Evolutionary conservation across 1,140 invertebrate genomes (phyloP), one percentile per base, ranked within the genome.

Genomic region (Cardiocondyla obscurior): DNA sequence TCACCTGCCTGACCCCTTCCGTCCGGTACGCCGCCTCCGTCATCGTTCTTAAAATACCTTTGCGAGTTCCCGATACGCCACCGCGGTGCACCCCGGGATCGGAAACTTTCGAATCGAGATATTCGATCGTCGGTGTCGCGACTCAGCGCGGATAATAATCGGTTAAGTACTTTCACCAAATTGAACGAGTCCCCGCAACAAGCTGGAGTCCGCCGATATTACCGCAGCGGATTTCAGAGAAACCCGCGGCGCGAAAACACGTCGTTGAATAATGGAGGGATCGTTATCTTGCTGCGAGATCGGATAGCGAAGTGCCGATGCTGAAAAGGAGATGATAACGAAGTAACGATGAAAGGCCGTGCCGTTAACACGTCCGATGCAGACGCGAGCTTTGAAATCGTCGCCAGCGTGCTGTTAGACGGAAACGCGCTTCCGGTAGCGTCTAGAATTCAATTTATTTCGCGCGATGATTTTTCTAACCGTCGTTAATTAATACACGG

Each of bases 61-160:
- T 90, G 90, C 90, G 90, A 92, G 91, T 90, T 90, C 72, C 82
- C 86, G 89, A 90, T 92, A 91, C 91, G 89, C 33, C 85, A 64
- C 76, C 82, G 83, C 77, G 82, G 83, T 67, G 49, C 79, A 72
- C 69, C 67, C 69, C 55, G 53, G 55, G 62, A 65, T 69, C 82
- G 42, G 74, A 83, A 81, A 86, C 57, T 83, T 82, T 57, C 70
- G 73, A 30, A 72, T 82, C 73, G 74, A 76, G 51, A 83, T 22
- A 67, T n/a, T n/a, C 39, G 70, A 74, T n/a, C 39, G 39, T 57
- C 39, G 33, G 25, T 3, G 33, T 12, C 30, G 33, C 12, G 30
- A 65, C 12, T 64, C 14, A 22, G 16, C 30, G 28, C 51, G 33
- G 30, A 36, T 28, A 49, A 33, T 14, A n/a, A n/a, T 39, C 33